A percentile compares a stretch with the other conserved stretches of the same genome.
phyloP scores from a whole-genome alignment of 2,113 vertebrate genomes.

The Paraplagusia blochii region DNA sequence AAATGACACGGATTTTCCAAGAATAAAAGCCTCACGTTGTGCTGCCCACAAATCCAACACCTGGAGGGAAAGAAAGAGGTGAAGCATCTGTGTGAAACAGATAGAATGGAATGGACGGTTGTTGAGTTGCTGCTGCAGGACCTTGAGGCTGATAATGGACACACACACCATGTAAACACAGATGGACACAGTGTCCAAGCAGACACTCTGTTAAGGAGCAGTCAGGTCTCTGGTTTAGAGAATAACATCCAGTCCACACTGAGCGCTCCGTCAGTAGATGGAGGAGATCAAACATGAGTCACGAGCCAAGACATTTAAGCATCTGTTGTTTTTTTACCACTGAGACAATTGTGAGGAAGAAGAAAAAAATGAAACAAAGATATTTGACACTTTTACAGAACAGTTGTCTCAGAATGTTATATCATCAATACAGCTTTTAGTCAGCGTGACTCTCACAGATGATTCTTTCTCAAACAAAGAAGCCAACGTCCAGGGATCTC shows the following conservation, averaged over 20 bases:
- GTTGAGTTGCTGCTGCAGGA: too few relatives aligned
- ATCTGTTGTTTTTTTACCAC: slow-evolving; percentile 65
- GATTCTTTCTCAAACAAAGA: not conserved
- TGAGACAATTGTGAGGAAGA: slow-evolving; percentile 41
- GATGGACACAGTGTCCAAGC: too few relatives aligned
- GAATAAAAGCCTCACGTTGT: too few relatives aligned
- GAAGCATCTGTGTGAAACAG: too few relatives aligned
- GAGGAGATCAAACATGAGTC: slow-evolving; percentile 57
- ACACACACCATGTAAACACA: too few relatives aligned
- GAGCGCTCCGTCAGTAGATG: slow-evolving; percentile 18
- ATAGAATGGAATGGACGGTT: too few relatives aligned
- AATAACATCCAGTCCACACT: slow-evolving; percentile 20
- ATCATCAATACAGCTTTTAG: too few relatives aligned
- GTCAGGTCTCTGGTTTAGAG: slow-evolving; percentile 26
- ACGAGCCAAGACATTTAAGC: slow-evolving; percentile 68
- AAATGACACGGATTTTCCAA: too few relatives aligned
- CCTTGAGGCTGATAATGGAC: too few relatives aligned
- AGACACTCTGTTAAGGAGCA: too few relatives aligned
- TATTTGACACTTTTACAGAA: slow-evolving; percentile 4
- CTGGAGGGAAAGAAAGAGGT: too few relatives aligned
- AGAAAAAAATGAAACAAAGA: slow-evolving; percentile 34
- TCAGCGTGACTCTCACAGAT: not conserved
- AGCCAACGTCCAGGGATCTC: slow-evolving; percentile 6
- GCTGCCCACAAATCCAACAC: too few relatives aligned
- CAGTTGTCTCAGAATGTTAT: not conserved